Evolutionary conservation across 2,888 invertebrate genomes (phyloP).

Genomic region (Diarsia dahlii): DNA sequence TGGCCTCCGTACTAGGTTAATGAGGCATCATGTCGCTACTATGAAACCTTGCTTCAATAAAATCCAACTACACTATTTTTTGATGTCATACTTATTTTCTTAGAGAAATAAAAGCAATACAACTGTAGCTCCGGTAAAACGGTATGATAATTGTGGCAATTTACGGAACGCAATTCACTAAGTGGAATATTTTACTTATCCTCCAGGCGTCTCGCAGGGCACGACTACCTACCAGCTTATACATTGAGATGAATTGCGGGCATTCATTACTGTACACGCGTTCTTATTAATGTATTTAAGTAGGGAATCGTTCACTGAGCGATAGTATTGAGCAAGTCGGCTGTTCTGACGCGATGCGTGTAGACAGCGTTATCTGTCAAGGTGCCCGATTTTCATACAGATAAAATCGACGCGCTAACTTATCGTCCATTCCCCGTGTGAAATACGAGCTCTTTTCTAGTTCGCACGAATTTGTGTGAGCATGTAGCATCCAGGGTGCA

Average conservation of each 20-base stretch:
- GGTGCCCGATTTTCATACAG: conserved; percentile 65
- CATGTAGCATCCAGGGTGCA: conserved; percentile 79
- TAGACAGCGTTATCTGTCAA: conserved; percentile 70
- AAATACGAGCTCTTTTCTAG: conserved; percentile 74
- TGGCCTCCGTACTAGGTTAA: conserved; percentile 74
- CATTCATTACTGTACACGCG: conserved; percentile 80
- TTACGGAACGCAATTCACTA: conserved; percentile 84
- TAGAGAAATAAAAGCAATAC: conserved; percentile 56
- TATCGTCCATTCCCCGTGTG: conserved; percentile 60
- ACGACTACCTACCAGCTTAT: conserved; percentile 83
- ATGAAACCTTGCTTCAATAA: conserved; percentile 68
- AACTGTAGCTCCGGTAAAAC: conserved; percentile 69
- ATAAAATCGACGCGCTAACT: conserved; percentile 58
- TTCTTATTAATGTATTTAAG: conserved; percentile 69
- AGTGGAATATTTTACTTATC: conserved; percentile 88
- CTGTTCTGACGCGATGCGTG: conserved; percentile 37
- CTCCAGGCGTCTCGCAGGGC: conserved; percentile 80
- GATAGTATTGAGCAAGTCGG: conserved; percentile 27
- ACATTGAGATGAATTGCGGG: conserved; percentile 83
- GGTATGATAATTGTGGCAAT: conserved; percentile 84
- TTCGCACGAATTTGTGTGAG: conserved; percentile 62
- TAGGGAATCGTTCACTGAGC: conserved; percentile 58
- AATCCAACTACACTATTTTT: conserved; percentile 55
- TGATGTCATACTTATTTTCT: conserved; percentile 58
- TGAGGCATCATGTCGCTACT: conserved; percentile 70